Conservation (phyloP, 2,797 vertebrate species). For the Tapirus indicus region DNA sequence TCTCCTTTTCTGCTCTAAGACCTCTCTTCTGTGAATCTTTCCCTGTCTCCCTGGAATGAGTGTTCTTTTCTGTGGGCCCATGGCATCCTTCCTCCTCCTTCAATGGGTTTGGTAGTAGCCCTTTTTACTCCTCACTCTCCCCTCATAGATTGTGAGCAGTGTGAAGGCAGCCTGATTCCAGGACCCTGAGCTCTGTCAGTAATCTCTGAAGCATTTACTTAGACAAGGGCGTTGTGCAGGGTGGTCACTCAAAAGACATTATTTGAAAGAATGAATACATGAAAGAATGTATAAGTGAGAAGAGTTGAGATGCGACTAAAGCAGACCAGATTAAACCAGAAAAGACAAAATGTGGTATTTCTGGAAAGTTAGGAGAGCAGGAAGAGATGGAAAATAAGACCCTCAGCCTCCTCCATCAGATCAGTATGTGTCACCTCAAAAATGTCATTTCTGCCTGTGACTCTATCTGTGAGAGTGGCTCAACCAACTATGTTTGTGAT, state of each 20-base stretch:
- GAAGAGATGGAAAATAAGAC: not conserved
- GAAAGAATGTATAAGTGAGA: not conserved
- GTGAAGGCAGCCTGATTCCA: not conserved
- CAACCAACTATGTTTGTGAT: not conserved
- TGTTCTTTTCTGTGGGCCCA: not conserved
- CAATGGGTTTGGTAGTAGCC: not conserved
- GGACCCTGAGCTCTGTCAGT: not conserved
- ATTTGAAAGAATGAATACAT: not conserved
- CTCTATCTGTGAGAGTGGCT: not conserved
- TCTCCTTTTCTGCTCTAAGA: not conserved
- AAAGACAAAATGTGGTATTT: not conserved
- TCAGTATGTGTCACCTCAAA: not conserved
- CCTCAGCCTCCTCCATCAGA: not conserved
- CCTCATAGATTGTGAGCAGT: not conserved
- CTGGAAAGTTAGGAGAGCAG: not conserved
- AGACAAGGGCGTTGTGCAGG: not conserved
- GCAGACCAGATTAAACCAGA: not conserved
- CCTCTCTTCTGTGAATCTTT: not conserved
- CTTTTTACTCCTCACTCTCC: not conserved
- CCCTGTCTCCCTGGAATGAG: not conserved
- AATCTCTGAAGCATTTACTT: not conserved
- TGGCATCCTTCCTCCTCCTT: not conserved
- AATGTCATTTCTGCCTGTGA: not conserved
- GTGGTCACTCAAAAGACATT: not conserved
- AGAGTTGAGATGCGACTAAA: not conserved